A percentile compares a stretch with the other conserved stretches of the same genome.
phyloP scores from a whole-genome alignment of 2,797 vertebrate genomes.

The Enteromius thamalakanensis region DNA sequence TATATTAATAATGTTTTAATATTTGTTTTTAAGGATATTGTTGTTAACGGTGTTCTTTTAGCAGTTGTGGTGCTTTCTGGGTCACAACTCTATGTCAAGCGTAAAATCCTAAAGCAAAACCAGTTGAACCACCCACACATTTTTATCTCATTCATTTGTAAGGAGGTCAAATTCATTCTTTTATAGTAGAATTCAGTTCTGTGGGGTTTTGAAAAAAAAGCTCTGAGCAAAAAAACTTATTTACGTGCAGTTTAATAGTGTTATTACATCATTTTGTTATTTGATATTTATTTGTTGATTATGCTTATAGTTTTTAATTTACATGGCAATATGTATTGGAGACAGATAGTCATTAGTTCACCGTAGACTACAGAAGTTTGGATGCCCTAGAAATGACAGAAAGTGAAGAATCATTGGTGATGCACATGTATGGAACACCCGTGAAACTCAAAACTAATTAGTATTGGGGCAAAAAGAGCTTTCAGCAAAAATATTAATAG shows the following conservation, averaged over 20 bases:
- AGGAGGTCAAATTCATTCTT: background rate
- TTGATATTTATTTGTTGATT: slow-evolving; percentile 11
- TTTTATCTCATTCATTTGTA: slow-evolving; percentile 8
- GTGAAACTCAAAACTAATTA: background rate
- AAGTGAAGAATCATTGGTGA: background rate
- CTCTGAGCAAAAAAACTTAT: background rate
- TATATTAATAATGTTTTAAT: background rate
- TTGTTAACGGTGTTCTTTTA: background rate
- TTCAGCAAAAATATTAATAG: slow-evolving; percentile 4
- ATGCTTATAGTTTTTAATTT: background rate
- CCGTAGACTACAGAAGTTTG: background rate
- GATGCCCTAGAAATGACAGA: background rate
- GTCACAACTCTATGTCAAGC: background rate
- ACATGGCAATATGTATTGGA: background rate
- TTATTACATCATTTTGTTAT: background rate
- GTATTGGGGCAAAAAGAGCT: background rate
- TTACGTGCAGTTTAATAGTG: background rate
- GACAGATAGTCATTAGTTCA: background rate
- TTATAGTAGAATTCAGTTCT: background rate
- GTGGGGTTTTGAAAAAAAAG: background rate
- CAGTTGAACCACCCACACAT: background rate
- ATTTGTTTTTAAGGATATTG: background rate
- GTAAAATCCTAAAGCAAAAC: background rate
- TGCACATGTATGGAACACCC: background rate
- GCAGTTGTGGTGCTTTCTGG: background rate